Conservation (phyloP, 2,888 invertebrate species). For the Tenthredo distinguenda region DNA sequence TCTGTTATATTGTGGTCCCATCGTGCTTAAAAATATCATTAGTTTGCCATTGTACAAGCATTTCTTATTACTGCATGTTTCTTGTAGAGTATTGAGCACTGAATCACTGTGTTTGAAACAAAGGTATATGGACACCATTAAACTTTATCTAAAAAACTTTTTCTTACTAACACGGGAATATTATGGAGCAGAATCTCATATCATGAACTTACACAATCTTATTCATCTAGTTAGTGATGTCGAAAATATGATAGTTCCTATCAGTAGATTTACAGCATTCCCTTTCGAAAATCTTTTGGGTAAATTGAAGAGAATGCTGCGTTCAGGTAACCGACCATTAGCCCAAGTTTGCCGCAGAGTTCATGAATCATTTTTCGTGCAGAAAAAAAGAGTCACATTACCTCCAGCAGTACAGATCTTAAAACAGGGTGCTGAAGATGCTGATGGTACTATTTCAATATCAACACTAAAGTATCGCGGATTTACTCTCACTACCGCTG, state of each 20-base stretch:
- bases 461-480: constrained; percentile 39
- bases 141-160: neutral
- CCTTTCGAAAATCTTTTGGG: constrained; percentile 24
- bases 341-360: constrained; percentile 16
- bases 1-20: constrained; percentile 61
- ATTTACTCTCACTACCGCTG: constrained; percentile 42
- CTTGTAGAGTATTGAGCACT: constrained; percentile 43
- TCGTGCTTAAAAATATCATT: constrained; percentile 59
- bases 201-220: constrained; percentile 21
- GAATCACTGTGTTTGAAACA: neutral
- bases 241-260: neutral
- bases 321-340: neutral
- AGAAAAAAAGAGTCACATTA: neutral
- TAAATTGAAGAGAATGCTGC: constrained; percentile 1
- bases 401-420: constrained; percentile 22
- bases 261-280: constrained; percentile 22
- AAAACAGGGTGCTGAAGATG: constrained; percentile 12
- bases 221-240: constrained; percentile 17
- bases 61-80: constrained; percentile 57
- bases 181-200: constrained; percentile 22
- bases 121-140: neutral
- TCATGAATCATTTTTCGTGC: neutral
- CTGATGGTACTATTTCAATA: constrained; percentile 22
- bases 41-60: constrained; percentile 58
- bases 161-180: constrained; percentile 4